A percentile compares a stretch with the other conserved stretches of the same genome.
Conservation (phyloP, 2,888 invertebrate genomes). For the Griposia aprilina region DNA sequence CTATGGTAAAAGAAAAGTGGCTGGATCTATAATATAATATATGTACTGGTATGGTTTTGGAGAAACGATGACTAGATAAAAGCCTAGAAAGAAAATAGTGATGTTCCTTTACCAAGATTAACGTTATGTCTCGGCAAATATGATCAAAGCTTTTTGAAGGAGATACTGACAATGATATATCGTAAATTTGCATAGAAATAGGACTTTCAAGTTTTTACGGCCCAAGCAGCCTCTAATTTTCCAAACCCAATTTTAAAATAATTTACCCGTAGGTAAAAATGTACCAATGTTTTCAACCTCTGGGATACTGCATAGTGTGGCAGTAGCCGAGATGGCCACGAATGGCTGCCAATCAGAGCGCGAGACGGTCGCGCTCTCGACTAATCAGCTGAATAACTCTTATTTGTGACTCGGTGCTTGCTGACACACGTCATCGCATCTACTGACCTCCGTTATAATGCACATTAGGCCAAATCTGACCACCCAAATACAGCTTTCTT, state of each 20-base stretch:
- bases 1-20: background rate
- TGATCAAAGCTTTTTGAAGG: background rate
- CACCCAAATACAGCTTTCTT: background rate
- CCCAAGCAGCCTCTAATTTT: background rate
- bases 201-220: background rate
- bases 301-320: conserved; percentile 66
- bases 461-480: conserved; percentile 24
- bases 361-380: conserved; percentile 64
- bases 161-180: background rate
- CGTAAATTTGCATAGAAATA: background rate
- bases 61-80: background rate
- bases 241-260: background rate
- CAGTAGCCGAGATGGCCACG: conserved; percentile 57
- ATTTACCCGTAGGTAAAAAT: background rate
- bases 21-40: too few species aligned
- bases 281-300: conserved; percentile 60
- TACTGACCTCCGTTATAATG: conserved; percentile 16
- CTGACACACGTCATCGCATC: conserved; percentile 45
- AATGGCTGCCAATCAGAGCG: conserved; percentile 75
- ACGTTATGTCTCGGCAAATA: background rate
- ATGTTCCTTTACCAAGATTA: background rate
- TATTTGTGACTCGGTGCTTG: conserved; percentile 51
- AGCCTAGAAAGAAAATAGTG: background rate
- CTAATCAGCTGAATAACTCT: conserved; percentile 70
- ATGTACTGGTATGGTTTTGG: background rate